phyloP scores from a whole-genome alignment of 2,113 vertebrate species.

The Mus spicilegus region DNA sequence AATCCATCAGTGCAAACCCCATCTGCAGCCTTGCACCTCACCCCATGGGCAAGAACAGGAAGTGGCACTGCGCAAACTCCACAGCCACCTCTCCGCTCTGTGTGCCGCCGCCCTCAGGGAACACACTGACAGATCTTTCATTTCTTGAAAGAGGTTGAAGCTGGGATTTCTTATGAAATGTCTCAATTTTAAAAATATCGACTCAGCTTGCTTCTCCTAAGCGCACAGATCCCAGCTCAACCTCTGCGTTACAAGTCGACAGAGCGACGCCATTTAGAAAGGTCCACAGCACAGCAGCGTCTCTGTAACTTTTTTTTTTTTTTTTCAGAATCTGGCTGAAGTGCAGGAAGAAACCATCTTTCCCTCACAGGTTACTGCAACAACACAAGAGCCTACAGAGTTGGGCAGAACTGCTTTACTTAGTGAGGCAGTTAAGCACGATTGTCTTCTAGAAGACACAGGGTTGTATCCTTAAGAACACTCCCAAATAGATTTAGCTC shows the following conservation, averaged over 20 bases:
- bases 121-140: not conserved
- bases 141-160: not conserved
- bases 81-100: not conserved
- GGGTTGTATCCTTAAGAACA: not conserved
- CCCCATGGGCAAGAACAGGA: not conserved
- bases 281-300: rapidly evolving
- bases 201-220: not conserved
- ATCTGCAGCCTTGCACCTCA: rapidly evolving
- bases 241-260: not conserved
- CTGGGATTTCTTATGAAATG: not conserved
- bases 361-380: not conserved
- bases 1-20: not conserved
- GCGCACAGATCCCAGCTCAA: not conserved
- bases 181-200: not conserved
- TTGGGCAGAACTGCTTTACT: not conserved
- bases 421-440: too few species aligned
- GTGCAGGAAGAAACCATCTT: not conserved
- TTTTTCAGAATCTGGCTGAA: not conserved
- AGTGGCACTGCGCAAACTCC: not conserved
- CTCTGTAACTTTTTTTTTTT: not conserved
- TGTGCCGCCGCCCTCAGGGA: rapidly evolving
- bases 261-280: not conserved
- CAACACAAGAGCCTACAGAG: not conserved
- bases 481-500: not conserved
- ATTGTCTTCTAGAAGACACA: not conserved